These are phyloP conservation scores for Melanchra persicariae DNA, from an alignment of 2,888 invertebrate genomes.

Conservation along the genomic window DNA sequence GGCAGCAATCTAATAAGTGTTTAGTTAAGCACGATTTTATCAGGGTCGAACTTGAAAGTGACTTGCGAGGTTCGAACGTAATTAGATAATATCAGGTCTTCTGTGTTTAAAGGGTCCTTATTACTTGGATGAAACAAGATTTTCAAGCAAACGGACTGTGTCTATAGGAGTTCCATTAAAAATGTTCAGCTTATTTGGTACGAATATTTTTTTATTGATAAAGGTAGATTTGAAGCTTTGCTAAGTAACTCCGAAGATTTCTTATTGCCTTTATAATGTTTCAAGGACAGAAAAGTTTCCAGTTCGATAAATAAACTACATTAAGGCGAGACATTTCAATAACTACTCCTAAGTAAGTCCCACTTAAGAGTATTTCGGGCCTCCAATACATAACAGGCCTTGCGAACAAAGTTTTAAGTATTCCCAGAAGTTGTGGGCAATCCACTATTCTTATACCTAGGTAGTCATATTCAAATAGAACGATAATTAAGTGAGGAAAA, in stretches of 20 bases:
- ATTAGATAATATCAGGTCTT: constrained; percentile 34
- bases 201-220: neutral
- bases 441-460: no score
- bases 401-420: constrained; percentile 11
- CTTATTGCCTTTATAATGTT: neutral
- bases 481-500: no score
- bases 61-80: constrained; percentile 28
- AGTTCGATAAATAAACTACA: neutral
- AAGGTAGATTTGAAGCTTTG: neutral
- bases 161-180: constrained; percentile 19
- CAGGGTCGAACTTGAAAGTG: constrained; percentile 44
- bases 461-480: no score
- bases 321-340: neutral
- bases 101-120: neutral
- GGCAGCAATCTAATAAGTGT: constrained; percentile 44
- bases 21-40: constrained; percentile 45
- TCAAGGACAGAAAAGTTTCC: neutral
- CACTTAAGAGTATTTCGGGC: neutral
- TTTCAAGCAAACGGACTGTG: constrained; percentile 10
- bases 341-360: neutral
- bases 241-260: neutral
- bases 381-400: neutral
- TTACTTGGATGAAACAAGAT: constrained; percentile 14
- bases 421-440: constrained; percentile 6
- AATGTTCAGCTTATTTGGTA: constrained; percentile 12